Evolutionary conservation across 2,113 vertebrate species (phyloP).

Genomic region (Mohoua ochrocephala): DNA sequence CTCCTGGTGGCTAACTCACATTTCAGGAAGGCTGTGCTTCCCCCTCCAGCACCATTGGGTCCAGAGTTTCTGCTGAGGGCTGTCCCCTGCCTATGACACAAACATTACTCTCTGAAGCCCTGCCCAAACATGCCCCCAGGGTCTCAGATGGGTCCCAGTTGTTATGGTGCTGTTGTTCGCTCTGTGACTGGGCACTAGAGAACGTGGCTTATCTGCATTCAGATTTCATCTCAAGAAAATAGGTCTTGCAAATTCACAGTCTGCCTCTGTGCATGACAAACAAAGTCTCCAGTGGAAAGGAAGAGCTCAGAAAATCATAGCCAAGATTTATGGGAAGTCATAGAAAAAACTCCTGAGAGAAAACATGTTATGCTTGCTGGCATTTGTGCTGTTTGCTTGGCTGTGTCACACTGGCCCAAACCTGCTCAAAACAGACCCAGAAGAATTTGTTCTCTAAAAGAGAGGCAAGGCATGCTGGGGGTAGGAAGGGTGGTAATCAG

Average conservation of each 20-base stretch:
- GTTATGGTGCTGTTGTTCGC: accelerated
- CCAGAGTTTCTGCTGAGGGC: neutral
- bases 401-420: neutral
- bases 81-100: accelerated
- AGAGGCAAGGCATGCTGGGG: neutral
- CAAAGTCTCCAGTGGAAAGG: neutral
- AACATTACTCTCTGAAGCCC: neutral
- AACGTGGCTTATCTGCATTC: neutral
- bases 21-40: neutral
- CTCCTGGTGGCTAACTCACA: neutral
- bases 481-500: accelerated
- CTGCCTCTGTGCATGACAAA: neutral
- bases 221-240: neutral
- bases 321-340: neutral
- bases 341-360: neutral
- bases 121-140: accelerated
- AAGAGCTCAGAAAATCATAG: neutral
- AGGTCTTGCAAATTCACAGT: neutral
- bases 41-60: neutral
- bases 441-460: neutral
- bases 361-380: neutral
- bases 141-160: neutral
- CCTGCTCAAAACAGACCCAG: neutral
- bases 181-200: neutral
- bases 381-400: neutral